phyloP scores from a whole-genome alignment of 2,113 vertebrate genomes.

The Lasiurus borealis region DNA sequence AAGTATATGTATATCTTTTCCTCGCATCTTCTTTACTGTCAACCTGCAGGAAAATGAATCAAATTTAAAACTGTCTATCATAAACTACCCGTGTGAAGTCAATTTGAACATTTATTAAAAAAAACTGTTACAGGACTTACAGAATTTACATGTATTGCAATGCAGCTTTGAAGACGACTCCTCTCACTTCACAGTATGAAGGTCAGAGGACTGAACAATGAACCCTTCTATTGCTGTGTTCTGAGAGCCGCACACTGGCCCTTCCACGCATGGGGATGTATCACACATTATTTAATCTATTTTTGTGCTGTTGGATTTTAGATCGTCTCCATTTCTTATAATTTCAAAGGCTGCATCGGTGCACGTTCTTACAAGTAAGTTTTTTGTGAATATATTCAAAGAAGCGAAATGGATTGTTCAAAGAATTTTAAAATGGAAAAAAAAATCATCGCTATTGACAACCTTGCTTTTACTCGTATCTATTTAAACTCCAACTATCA shows the following conservation, averaged over 20 bases:
- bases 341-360: background rate
- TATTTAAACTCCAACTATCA: background rate
- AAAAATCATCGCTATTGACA: background rate
- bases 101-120: fast-evolving
- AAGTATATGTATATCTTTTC: background rate
- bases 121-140: background rate
- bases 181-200: background rate
- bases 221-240: fast-evolving
- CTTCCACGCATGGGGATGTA: fast-evolving
- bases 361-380: background rate
- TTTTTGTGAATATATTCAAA: background rate
- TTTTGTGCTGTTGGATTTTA: background rate
- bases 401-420: background rate
- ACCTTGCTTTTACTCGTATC: background rate
- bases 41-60: background rate
- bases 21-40: background rate
- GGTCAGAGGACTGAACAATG: fast-evolving
- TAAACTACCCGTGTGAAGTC: background rate
- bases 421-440: background rate
- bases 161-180: background rate
- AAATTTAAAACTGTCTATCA: background rate
- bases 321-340: background rate
- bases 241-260: fast-evolving
- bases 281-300: background rate
- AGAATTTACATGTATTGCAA: background rate